A percentile compares a stretch with the other conserved stretches of the same genome.
phyloP scores from a whole-genome alignment of 2,797 vertebrate genomes.

The Periophthalmus magnuspinnatus region DNA sequence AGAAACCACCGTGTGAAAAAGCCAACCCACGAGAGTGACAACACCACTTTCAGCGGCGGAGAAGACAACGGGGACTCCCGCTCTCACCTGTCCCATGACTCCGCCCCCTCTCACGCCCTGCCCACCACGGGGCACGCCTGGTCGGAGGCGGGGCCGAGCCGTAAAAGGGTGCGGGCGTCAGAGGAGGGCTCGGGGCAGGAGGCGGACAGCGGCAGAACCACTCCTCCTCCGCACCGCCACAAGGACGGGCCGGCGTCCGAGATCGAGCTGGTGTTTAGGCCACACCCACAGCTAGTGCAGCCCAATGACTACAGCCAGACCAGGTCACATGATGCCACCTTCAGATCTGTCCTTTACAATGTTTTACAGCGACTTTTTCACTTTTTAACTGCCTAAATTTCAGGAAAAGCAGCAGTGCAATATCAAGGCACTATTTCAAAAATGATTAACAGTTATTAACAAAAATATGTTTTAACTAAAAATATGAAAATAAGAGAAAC shows the following conservation, averaged over 20 bases:
- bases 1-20: constrained; percentile 87
- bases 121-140: constrained; percentile 55
- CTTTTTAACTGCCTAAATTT: not conserved
- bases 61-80: constrained; percentile 86
- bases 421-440: no score
- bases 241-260: constrained; percentile 78
- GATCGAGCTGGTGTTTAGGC: constrained; percentile 89
- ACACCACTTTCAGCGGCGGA: constrained; percentile 86
- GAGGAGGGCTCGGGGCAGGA: constrained; percentile 82
- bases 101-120: constrained; percentile 73
- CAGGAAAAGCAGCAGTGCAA: not conserved
- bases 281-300: constrained; percentile 87
- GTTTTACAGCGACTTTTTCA: no score
- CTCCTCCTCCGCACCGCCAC: constrained; percentile 61
- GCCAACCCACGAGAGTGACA: constrained; percentile 85
- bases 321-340: constrained; percentile 70
- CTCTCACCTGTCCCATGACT: constrained; percentile 83
- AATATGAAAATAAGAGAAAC: no score
- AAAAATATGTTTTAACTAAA: no score
- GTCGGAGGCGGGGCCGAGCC: constrained; percentile 75
- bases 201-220: constrained; percentile 75
- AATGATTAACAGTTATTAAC: no score
- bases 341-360: no score
- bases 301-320: constrained; percentile 87
- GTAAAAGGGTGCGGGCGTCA: constrained; percentile 74